Conservation (phyloP, 1,140 invertebrate species). For the Habropoda laboriosa region DNA sequence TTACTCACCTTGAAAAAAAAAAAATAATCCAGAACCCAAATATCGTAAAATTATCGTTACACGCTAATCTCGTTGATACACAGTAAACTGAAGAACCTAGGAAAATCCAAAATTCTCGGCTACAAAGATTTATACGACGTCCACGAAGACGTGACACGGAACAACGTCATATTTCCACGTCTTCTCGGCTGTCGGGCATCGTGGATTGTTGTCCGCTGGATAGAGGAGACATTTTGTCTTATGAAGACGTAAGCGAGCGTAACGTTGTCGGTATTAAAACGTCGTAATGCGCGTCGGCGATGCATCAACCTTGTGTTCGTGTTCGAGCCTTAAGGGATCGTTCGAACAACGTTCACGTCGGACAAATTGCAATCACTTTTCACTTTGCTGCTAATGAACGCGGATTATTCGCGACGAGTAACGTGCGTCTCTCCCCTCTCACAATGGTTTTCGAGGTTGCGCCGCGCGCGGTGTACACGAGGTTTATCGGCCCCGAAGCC, state of each 20-base stretch:
- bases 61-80: too few relatives aligned
- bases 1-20: too few relatives aligned
- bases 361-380: constrained; percentile 62
- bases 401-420: constrained; percentile 26
- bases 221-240: constrained; percentile 42
- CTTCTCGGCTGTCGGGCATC: constrained; percentile 14
- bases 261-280: constrained; percentile 61
- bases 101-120: too few relatives aligned
- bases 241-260: constrained; percentile 63
- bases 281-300: constrained; percentile 55
- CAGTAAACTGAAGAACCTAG: too few relatives aligned
- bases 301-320: constrained; percentile 49
- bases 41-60: too few relatives aligned
- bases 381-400: constrained; percentile 49
- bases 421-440: too few relatives aligned
- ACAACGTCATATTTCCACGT: constrained; percentile 26
- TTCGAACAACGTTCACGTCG: constrained; percentile 31
- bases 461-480: neutral
- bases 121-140: neutral
- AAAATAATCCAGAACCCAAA: too few relatives aligned
- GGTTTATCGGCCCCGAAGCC: constrained; percentile 25
- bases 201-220: constrained; percentile 3
- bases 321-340: constrained; percentile 35
- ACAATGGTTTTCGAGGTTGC: neutral
- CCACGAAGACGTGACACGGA: neutral